Evolutionary conservation across 2,113 vertebrate genomes (phyloP).

Genomic region (Abramis brama): DNA sequence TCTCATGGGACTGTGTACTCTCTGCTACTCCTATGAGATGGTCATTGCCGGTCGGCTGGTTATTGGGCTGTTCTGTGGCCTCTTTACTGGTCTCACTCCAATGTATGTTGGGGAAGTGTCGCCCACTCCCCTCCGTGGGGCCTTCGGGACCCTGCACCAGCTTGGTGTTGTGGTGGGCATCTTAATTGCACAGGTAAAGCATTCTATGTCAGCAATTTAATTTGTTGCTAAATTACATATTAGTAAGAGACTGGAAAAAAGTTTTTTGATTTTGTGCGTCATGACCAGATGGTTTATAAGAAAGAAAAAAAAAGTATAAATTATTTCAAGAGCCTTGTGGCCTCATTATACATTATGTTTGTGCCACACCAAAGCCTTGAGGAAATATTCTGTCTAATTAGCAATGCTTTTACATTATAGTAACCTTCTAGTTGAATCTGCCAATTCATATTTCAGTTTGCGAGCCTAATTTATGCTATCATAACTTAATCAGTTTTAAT

Average conservation of each 20-base stretch:
- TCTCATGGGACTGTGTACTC: slow-evolving; percentile 88
- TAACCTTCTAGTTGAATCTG: not conserved
- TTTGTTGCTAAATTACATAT: not conserved
- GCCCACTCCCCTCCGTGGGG: slow-evolving; percentile 86
- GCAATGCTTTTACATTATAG: not conserved
- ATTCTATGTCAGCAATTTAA: not conserved
- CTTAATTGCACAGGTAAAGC: slow-evolving; percentile 89
- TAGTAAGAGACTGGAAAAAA: not conserved
- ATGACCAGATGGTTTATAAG: not conserved
- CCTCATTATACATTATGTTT: slow-evolving; percentile 10
- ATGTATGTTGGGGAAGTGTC: slow-evolving; percentile 96
- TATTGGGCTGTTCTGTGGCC: slow-evolving; percentile 91
- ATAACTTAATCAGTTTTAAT: not conserved
- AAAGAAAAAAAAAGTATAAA: not conserved
- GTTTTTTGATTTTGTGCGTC: not conserved
- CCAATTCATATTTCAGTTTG: not conserved
- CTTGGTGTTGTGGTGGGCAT: slow-evolving; percentile 94
- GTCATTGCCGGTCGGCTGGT: slow-evolving; percentile 88
- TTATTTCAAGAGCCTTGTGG: not conserved
- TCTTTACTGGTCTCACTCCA: slow-evolving; percentile 92
- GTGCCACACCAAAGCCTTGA: not conserved
- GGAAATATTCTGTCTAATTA: not conserved
- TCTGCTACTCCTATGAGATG: slow-evolving; percentile 87
- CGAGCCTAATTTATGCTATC: not conserved
- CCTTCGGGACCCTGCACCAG: slow-evolving; percentile 94